Base-by-base conservation (phyloP, 1,140 invertebrate species). In the Zaprionus kolodkinae region DNA sequence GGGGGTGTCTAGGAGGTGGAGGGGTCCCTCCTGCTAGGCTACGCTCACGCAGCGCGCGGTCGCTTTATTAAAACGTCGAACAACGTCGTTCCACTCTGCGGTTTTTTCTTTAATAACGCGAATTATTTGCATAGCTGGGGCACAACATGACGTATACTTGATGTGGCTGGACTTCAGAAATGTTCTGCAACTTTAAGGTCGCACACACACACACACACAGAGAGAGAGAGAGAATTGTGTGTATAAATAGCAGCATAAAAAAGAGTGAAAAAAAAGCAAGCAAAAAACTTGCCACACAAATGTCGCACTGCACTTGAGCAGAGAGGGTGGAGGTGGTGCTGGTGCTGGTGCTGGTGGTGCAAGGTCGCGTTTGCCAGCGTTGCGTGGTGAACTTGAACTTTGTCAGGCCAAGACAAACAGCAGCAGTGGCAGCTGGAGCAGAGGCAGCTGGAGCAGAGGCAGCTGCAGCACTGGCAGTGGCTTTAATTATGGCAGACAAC, bases 401-500 rank as follows among this genome's bases (percentile, higher is more conserved):
- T 78, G 66, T 72, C 72, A 71, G 76, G 56, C 61, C 45, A 75
- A 78, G 76, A 78, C 60, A 64, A 77, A 74, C 55, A 74, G 59
- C 52, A 52, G 70, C 54, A 59, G 45, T 43, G 35, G 45, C 36
- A 61, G 56, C n/a, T n/a, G n/a, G n/a, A n/a, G n/a, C 55, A 64
- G 36, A 35, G 43, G 40, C 12, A 40, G 38, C 57, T 21, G 50
- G n/a, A n/a, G n/a, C 55, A 64, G 36, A 35, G 43, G 40, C 12
- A 40, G 38, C 57, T 21, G 50, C 61, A 11, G 57, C 59, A 69
- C 45, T 13, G 61, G 56, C 38, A 66, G 57, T 50, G 45, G 72
- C 72, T 78, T 78, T 78, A 76, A 78, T 76, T 78, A 72, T 57
- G 63, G 63, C 76, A 76, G 73, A 76, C 76, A 76, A 71, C 73